Conservation (phyloP, 2,888 invertebrate genomes). For the Palloptera scutellata region DNA sequence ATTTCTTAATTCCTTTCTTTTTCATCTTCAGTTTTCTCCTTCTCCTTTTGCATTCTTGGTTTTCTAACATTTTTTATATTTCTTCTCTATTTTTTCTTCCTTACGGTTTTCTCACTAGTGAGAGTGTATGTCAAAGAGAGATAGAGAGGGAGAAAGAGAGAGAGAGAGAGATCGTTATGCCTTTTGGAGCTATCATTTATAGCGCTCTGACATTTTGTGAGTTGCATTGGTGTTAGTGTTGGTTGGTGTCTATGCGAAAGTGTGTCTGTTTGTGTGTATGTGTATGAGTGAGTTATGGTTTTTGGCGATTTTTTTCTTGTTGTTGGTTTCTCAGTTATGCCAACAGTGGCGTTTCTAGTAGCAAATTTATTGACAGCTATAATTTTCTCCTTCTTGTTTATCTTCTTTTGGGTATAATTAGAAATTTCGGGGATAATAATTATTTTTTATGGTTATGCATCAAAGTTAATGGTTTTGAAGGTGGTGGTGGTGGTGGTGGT, state of each 20-base stretch:
- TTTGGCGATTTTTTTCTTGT: constrained; percentile 47
- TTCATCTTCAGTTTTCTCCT: not conserved
- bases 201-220: not conserved
- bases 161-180: too few relatives aligned
- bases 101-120: not conserved
- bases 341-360: constrained; percentile 46
- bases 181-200: not conserved
- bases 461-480: constrained; percentile 47
- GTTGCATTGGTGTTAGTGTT: constrained; percentile 21
- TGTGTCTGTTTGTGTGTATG: constrained; percentile 27
- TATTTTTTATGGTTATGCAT: constrained; percentile 49
- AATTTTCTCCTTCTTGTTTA: constrained; percentile 38
- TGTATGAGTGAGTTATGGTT: constrained; percentile 54
- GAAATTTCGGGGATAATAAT: constrained; percentile 54
- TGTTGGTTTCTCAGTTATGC: constrained; percentile 42
- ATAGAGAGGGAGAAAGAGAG: too few relatives aligned
- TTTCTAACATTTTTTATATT: too few relatives aligned
- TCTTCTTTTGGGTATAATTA: constrained; percentile 55
- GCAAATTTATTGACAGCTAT: constrained; percentile 58
- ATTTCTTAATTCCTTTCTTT: not conserved
- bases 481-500: too few relatives aligned
- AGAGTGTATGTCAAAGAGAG: too few relatives aligned
- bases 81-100: too few relatives aligned
- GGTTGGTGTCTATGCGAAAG: constrained; percentile 36
- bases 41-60: too few relatives aligned